Percentiles rank a stretch among this genome's conserved stretches.
phyloP scores from a whole-genome alignment of 2,888 invertebrate genomes.

The Drosophila ezoana region DNA sequence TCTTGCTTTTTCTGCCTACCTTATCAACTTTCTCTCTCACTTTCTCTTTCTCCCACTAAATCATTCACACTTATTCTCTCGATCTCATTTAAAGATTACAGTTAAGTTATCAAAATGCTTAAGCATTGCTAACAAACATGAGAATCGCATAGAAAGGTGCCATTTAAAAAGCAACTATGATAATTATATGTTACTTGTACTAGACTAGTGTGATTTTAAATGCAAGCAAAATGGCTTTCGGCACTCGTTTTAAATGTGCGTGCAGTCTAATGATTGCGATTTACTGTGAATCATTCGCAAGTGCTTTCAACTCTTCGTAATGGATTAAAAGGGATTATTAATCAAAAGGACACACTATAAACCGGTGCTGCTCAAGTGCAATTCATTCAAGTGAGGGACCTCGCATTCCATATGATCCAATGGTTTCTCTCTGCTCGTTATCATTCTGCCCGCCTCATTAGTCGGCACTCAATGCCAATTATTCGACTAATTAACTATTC shows the following conservation, averaged over 20 bases:
- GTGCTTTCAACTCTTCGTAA: constrained; percentile 5
- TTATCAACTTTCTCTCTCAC: neutral
- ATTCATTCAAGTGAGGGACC: neutral
- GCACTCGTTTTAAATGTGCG: neutral
- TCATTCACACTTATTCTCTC: neutral
- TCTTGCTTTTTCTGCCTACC: neutral
- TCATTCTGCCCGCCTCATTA: neutral
- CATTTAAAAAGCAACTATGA: neutral
- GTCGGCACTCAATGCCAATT: neutral
- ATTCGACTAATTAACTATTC: neutral
- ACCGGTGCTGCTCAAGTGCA: constrained; percentile 15
- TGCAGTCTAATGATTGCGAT: neutral
- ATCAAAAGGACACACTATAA: neutral
- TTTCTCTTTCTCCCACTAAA: neutral
- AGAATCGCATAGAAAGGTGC: neutral
- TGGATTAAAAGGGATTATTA: neutral
- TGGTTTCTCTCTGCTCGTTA: neutral
- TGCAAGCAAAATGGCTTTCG: no score
- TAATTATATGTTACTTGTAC: no score
- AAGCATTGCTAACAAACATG: neutral
- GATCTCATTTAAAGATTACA: neutral
- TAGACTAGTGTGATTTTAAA: neutral
- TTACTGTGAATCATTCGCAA: constrained; percentile 3
- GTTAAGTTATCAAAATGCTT: neutral
- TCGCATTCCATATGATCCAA: neutral